Percentiles rank a stretch among this genome's conserved stretches.
Evolutionary conservation across 1,140 invertebrate genomes (phyloP).

Genomic region (Gonioctena quinquepunctata): DNA sequence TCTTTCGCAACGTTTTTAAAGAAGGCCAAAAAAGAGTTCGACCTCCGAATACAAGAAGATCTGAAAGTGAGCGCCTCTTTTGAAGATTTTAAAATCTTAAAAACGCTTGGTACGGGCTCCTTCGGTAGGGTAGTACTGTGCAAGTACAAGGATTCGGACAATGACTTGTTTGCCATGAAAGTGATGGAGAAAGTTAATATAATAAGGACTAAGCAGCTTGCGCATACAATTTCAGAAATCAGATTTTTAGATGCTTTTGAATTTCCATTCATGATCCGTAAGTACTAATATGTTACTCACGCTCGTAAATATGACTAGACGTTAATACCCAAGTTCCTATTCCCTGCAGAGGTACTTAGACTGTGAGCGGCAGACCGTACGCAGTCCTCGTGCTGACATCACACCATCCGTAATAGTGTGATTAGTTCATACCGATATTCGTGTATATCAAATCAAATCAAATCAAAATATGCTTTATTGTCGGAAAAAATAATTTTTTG

Average conservation of each 20-base stretch:
- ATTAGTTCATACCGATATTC: too few species aligned
- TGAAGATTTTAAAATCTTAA: conserved; percentile 61
- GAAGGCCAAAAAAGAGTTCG: conserved; percentile 41
- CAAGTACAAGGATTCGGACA: conserved; percentile 63
- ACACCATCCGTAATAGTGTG: too few species aligned
- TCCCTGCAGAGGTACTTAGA: too few species aligned
- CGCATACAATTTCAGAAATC: conserved; percentile 86
- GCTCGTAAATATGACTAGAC: too few species aligned
- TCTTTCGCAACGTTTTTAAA: conserved; percentile 37
- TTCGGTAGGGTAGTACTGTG: conserved; percentile 88
- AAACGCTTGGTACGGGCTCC: conserved; percentile 85
- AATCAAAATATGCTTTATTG: too few species aligned
- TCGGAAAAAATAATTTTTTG: too few species aligned
- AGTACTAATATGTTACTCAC: too few species aligned
- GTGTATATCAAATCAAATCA: too few species aligned
- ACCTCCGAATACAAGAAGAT: conserved; percentile 48
- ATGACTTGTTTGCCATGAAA: conserved; percentile 87
- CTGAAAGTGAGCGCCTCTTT: conserved; percentile 33
- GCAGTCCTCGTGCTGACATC: too few species aligned
- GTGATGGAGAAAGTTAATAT: conserved; percentile 86
- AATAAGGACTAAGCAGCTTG: conserved; percentile 82
- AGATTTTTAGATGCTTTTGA: conserved; percentile 70
- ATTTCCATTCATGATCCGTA: conserved; percentile 39
- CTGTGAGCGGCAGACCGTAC: too few species aligned
- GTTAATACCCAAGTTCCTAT: too few species aligned